These are phyloP conservation scores for Cetoscarus ocellatus DNA, from an alignment of 2,797 vertebrate genomes.

Conservation along the genomic window DNA sequence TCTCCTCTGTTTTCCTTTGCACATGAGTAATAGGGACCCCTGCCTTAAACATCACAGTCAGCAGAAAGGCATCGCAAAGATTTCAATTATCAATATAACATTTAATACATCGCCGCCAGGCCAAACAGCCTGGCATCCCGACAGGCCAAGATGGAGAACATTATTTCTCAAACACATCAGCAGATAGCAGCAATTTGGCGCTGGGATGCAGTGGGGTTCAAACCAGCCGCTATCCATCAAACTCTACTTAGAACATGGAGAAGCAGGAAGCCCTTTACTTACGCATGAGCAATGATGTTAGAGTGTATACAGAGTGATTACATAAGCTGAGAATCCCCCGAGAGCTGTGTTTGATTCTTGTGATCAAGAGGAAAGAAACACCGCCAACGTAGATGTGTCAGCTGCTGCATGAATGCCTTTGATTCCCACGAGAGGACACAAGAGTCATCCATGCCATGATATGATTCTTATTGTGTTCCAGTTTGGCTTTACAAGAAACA, in stretches of 20 bases:
- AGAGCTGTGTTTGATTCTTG: slow-evolving; percentile 39
- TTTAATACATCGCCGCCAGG: slow-evolving; percentile 82
- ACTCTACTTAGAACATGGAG: slow-evolving; percentile 60
- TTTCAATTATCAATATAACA: slow-evolving; percentile 86
- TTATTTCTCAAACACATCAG: slow-evolving; percentile 80
- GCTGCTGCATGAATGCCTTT: slow-evolving; percentile 12
- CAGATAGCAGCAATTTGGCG: slow-evolving; percentile 78
- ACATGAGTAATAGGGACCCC: slow-evolving; percentile 81
- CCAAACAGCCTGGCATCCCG: slow-evolving; percentile 73
- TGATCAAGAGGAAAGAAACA: slow-evolving; percentile 39
- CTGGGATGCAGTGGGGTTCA: slow-evolving; percentile 53
- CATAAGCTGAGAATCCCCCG: slow-evolving; percentile 37
- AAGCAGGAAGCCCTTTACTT: slow-evolving; percentile 39
- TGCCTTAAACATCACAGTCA: slow-evolving; percentile 80
- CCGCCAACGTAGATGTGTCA: slow-evolving; percentile 17
- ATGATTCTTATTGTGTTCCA: slow-evolving; percentile 21
- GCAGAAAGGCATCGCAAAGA: slow-evolving; percentile 77
- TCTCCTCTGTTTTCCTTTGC: slow-evolving; percentile 46
- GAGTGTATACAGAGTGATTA: slow-evolving; percentile 43
- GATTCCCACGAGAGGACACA: slow-evolving; percentile 9
- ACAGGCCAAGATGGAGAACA: slow-evolving; percentile 79
- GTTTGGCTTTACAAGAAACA: slow-evolving; percentile 26
- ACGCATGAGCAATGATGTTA: slow-evolving; percentile 42
- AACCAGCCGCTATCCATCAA: slow-evolving; percentile 77
- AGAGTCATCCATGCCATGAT: slow-evolving; percentile 1